Evolutionary conservation across 2,888 invertebrate species (phyloP).

Genomic region (Scaptomyza reducta): DNA sequence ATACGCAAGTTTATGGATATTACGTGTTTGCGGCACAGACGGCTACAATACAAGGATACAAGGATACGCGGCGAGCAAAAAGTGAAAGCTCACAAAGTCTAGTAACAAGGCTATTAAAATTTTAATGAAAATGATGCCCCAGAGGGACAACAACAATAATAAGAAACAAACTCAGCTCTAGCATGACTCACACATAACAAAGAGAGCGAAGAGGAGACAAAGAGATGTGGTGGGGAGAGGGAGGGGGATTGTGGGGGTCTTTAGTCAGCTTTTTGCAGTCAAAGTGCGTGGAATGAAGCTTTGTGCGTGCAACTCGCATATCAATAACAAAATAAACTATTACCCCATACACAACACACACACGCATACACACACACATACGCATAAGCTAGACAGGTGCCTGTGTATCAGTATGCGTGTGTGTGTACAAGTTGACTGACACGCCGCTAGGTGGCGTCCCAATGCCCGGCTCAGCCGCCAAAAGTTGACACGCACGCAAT

Average conservation of each 20-base stretch:
- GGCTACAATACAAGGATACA: conserved; percentile 12
- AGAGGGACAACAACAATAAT: conserved; percentile 46
- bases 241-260: not conserved
- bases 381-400: conserved; percentile 21
- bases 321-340: conserved; percentile 67
- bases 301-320: conserved; percentile 76
- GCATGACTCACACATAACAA: conserved; percentile 58
- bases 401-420: not conserved
- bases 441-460: conserved; percentile 53
- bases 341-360: conserved; percentile 9
- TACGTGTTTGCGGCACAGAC: conserved; percentile 30
- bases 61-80: conserved; percentile 3
- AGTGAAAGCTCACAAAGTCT: conserved; percentile 20
- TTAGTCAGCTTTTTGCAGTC: conserved; percentile 35
- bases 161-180: conserved; percentile 30
- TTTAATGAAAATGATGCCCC: conserved; percentile 76
- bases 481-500: conserved; percentile 47
- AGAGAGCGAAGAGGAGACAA: not conserved
- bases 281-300: conserved; percentile 49
- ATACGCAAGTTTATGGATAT: conserved; percentile 45
- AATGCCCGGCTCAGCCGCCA: conserved; percentile 19
- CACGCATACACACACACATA: conserved; percentile 9
- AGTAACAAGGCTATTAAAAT: conserved; percentile 69
- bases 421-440: conserved; percentile 45
- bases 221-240: too few relatives aligned